Base-by-base conservation (phyloP, 2,797 vertebrate species). In the Cottoperca gobio region DNA sequence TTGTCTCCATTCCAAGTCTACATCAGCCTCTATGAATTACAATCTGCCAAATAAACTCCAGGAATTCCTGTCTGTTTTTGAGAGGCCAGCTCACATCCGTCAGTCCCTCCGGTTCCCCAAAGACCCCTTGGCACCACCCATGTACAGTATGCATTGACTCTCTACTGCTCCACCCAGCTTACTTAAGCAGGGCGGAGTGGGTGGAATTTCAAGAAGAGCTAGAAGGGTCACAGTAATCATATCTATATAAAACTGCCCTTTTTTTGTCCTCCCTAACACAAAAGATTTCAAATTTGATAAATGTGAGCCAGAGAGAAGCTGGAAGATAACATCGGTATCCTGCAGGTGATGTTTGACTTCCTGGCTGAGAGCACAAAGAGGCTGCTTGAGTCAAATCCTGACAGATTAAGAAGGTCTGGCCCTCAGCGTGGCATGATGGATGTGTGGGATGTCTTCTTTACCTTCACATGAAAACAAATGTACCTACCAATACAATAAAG, bases 31-130 rank as follows among this genome's bases (percentile, higher is more conserved):
- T 69, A 60, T 81, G 72, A 88, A 78, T 88, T 65, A 74, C 40
- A 76, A 35, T 85, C 84, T 85, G 74, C 73, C 68, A 83, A 82
- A 87, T 86, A 8, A 90, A 85, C 80, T 86, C 71, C 60, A 83
- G 78, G 83, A 92, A 89, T 89, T 57, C 72, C 53, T 81, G 54
- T 77, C 70, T 86, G 84, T 78, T 81, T 73, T 69, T 40, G 75
- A 77, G 78, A 81, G 69, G 70, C 73, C 46, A 67, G 67, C 74
- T 72, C 62, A 73, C 58, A 85, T 84, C 54, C 48, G 31, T 75
- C 62, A 62, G 58, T 52, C 65, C 70, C 67, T 68, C 58, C 13
- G n/a, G 54, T 54, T 81, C 59, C 79, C 74, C 57, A 24, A 69
- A 74, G 72, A 82, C 78, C 72, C 79, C 65, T 9, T 80, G 70